Conservation (phyloP, 1,140 invertebrate species). For the Drosophila sp. region DNA sequence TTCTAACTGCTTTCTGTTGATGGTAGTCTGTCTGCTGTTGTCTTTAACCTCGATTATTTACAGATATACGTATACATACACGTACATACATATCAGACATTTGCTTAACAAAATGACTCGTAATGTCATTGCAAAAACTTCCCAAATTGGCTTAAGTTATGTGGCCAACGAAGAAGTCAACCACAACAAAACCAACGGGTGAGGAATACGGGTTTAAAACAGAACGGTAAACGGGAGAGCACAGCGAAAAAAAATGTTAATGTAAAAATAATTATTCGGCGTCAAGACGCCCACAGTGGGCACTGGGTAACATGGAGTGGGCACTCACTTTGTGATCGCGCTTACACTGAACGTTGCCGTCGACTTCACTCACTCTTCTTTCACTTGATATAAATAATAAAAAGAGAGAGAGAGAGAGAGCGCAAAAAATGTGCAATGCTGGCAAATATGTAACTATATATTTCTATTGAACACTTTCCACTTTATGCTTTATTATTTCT, state of each 20-base stretch:
- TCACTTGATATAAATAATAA: slow-evolving; percentile 12
- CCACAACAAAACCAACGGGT: slow-evolving; percentile 14
- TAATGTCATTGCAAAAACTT: slow-evolving; percentile 35
- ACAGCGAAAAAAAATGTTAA: slow-evolving; percentile 25
- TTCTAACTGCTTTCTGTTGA: slow-evolving; percentile 12
- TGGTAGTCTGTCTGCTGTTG: slow-evolving; percentile 7
- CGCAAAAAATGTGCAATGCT: no score
- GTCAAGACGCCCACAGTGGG: slow-evolving; percentile 37
- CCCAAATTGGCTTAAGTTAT: slow-evolving; percentile 43
- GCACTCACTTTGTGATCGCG: slow-evolving; percentile 17
- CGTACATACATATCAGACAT: background rate
- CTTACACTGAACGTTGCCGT: no score
- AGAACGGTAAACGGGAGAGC: slow-evolving; percentile 22
- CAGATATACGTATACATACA: slow-evolving; percentile 2
- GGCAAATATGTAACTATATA: no score
- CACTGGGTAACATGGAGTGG: background rate
- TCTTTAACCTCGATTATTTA: slow-evolving; percentile 39
- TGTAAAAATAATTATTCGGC: slow-evolving; percentile 49
- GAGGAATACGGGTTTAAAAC: slow-evolving; percentile 32
- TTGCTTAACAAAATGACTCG: background rate
- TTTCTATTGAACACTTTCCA: no score
- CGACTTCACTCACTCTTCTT: slow-evolving; percentile 18
- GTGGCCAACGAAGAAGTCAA: slow-evolving; percentile 2
- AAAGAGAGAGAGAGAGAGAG: background rate
- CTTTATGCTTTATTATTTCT: no score